phyloP scores from a whole-genome alignment of 2,797 vertebrate genomes.

The Chromis chromis region DNA sequence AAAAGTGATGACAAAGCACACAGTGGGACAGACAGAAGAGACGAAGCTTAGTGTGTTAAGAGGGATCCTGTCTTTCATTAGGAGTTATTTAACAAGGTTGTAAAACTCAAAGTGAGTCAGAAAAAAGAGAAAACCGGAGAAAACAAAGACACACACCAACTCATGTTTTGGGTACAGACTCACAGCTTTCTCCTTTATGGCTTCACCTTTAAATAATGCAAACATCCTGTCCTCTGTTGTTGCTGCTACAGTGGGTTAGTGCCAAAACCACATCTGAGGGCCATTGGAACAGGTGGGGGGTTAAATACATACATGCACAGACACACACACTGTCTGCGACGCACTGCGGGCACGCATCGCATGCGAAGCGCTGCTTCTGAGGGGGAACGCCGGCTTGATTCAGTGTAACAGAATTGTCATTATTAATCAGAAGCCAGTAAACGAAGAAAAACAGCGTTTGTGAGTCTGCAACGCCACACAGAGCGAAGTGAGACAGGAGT shows the following conservation, averaged over 20 bases:
- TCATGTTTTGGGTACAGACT: conserved; percentile 64
- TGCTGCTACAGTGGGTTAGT: conserved; percentile 38
- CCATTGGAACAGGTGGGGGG: conserved; percentile 73
- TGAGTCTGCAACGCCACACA: background rate
- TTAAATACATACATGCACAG: conserved; percentile 57
- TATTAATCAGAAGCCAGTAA: conserved; percentile 53
- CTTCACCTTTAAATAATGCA: conserved; percentile 76
- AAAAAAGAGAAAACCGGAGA: conserved; percentile 47
- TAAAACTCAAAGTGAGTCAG: conserved; percentile 73
- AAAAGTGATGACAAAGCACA: conserved; percentile 52
- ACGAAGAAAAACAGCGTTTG: conserved; percentile 32
- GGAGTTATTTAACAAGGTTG: conserved; percentile 67
- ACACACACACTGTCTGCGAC: conserved; percentile 44
- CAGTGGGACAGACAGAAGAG: conserved; percentile 40
- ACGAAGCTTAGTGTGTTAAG: conserved; percentile 30
- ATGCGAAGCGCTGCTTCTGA: conserved; percentile 62
- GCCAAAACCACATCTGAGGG: conserved; percentile 82
- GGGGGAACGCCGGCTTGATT: conserved; percentile 54
- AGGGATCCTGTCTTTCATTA: conserved; percentile 70
- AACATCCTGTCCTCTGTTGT: conserved; percentile 71
- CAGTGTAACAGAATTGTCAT: conserved; percentile 38
- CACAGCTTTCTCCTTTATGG: conserved; percentile 75
- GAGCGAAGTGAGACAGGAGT: background rate
- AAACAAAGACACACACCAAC: conserved; percentile 45
- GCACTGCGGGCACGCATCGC: conserved; percentile 57